Evolutionary conservation across 2,888 invertebrate species (phyloP), one percentile per base, ranked within the genome.

Genomic region (Craniophora ligustri): DNA sequence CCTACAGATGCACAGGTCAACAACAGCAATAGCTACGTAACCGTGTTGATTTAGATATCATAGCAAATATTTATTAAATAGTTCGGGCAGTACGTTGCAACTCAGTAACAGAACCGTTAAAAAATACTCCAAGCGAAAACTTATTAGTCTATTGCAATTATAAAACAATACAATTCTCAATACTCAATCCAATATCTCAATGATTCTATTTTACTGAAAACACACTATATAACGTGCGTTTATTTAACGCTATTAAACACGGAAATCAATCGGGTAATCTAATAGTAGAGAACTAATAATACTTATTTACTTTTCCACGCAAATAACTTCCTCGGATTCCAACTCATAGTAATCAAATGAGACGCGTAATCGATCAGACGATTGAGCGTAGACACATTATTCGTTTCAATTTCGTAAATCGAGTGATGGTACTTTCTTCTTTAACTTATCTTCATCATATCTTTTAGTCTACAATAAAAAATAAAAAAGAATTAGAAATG

Each of bases 371-470:
- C 40, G 40, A 53, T 53, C 34, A 46, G 50, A 49, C 15, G 51
- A 55, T 53, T 51, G 62, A 1, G 8, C 1, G 19, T 21, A 23
- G 10, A n/a, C 48, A 42, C 23, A 41, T 53, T 10, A 49, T 46
- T 1, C 14, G 13, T 30, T 35, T 69, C 65, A 74, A 5, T 64
- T 67, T 41, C 51, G 53, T 47, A 80, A 23, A 67, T 78, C 71
- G 67, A 80, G 66, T 7, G 66, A 14, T 4, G 79, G 78, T 10
- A 60, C 60, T 55, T 78, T 79, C 48, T 65, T 77, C 2, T n/a
- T 21, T 19, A 46, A 6, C 41, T 47, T 56, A 19, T 15, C 2
- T n/a, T 42, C 36, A 28, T 6, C 7, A 23, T 3, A 2, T 26
- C 39, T 40, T 34, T 5, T 0, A 10, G 14, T 5, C 60, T 66